Evolutionary conservation across 2,113 vertebrate genomes (phyloP).

Genomic region (Fulica atra): DNA sequence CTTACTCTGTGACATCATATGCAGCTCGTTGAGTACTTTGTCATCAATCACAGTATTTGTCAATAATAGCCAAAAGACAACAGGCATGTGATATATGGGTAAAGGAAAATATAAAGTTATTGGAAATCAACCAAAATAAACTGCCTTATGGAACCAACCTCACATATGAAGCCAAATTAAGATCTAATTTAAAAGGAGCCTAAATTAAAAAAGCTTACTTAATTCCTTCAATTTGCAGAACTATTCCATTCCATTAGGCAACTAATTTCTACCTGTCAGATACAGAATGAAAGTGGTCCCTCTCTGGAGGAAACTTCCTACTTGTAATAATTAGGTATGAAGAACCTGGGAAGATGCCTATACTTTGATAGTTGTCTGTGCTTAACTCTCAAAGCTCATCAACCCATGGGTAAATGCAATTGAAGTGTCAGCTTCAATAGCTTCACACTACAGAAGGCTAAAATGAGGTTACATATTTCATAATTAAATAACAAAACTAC

Average conservation of each 20-base stretch:
- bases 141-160: constrained; percentile 63
- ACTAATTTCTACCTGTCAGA: constrained; percentile 90
- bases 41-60: not conserved
- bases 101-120: constrained; percentile 5
- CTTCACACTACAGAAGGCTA: not conserved
- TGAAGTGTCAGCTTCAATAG: constrained; percentile 60
- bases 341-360: constrained; percentile 47
- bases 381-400: constrained; percentile 52
- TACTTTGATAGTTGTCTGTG: constrained; percentile 36
- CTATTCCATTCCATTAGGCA: constrained; percentile 87
- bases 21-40: not conserved
- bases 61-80: not conserved
- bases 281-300: constrained; percentile 74
- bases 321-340: constrained; percentile 82
- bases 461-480: constrained; percentile 61
- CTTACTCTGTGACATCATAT: not conserved
- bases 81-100: not conserved
- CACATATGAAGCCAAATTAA: constrained; percentile 81
- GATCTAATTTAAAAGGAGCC: constrained; percentile 80
- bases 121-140: constrained; percentile 68
- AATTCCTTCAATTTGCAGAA: constrained; percentile 86
- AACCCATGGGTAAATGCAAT: constrained; percentile 46
- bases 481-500: constrained; percentile 73
- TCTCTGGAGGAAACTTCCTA: constrained; percentile 77
- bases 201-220: constrained; percentile 79